These are phyloP conservation scores for Eriosoma lanigerum DNA, from an alignment of 1,140 invertebrate genomes.

Conservation along the genomic window DNA sequence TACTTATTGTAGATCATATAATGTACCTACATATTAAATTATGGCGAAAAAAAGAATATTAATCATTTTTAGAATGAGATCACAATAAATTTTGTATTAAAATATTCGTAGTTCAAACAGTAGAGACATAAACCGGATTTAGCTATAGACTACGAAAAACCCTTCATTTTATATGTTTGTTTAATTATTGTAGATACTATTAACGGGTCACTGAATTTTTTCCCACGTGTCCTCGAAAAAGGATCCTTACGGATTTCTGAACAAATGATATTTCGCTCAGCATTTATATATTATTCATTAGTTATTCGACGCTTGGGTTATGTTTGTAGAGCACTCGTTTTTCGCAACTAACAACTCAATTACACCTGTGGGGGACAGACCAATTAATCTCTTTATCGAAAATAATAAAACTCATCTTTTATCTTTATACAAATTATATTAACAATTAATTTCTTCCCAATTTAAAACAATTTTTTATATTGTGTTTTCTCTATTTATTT, in stretches of 20 bases:
- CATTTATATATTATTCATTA: slow-evolving; percentile 37
- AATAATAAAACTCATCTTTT: slow-evolving; percentile 13
- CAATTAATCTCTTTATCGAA: slow-evolving; percentile 18
- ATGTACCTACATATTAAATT: too few relatives aligned
- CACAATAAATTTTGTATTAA: too few relatives aligned
- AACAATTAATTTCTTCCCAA: slow-evolving; percentile 5
- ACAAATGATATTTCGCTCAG: not conserved
- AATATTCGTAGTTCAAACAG: not conserved
- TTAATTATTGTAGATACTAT: slow-evolving; percentile 18
- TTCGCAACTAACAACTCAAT: slow-evolving; percentile 37
- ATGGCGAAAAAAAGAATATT: too few relatives aligned
- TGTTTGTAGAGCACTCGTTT: slow-evolving; percentile 26
- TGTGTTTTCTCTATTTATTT: not conserved
- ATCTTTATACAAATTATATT: not conserved
- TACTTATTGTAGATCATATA: too few relatives aligned
- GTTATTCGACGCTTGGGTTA: not conserved
- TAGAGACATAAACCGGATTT: not conserved
- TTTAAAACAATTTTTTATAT: slow-evolving; percentile 1
- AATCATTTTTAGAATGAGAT: too few relatives aligned
- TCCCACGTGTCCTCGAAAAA: not conserved
- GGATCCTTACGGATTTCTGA: not conserved
- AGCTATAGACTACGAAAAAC: not conserved
- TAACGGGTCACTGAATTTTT: slow-evolving; percentile 14
- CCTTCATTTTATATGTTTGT: slow-evolving; percentile 8
- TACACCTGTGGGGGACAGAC: slow-evolving; percentile 18